Evolutionary conservation across 2,797 vertebrate genomes (phyloP).

Genomic region (Peromyscus eremicus): DNA sequence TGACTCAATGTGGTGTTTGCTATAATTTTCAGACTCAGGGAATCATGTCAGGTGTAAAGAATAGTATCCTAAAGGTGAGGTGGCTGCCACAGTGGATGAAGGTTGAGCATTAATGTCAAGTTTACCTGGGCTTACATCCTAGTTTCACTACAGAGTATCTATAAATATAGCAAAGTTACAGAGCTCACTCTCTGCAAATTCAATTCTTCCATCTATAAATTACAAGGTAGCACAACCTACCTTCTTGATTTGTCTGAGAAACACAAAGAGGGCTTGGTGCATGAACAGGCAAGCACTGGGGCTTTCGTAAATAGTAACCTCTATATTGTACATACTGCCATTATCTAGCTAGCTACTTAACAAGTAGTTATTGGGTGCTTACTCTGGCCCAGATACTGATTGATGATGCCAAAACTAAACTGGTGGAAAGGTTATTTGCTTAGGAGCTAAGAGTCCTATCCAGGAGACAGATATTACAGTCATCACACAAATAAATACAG

Average conservation of each 20-base stretch:
- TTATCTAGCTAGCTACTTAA: constrained; percentile 53
- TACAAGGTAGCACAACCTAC: background rate
- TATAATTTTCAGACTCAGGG: background rate
- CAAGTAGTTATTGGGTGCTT: constrained; percentile 59
- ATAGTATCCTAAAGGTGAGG: background rate
- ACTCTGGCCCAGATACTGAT: background rate
- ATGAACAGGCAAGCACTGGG: background rate
- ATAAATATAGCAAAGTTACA: background rate
- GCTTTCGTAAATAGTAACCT: background rate
- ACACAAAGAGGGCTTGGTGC: background rate
- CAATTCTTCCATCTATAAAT: background rate
- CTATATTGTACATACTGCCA: background rate
- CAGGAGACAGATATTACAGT: background rate
- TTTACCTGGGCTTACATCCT: background rate
- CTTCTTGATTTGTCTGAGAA: background rate
- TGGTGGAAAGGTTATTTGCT: constrained; percentile 8
- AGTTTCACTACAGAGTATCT: background rate
- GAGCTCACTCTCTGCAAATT: constrained; percentile 6
- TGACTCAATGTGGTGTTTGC: background rate
- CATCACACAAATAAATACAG: background rate
- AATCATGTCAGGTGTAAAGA: background rate
- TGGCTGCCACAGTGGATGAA: background rate
- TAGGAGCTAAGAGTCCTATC: background rate
- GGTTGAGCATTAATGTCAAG: background rate
- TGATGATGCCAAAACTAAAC: constrained; percentile 29